Base-by-base conservation (phyloP, 2,797 vertebrate genomes). In the Mormyrops boulengeri region DNA sequence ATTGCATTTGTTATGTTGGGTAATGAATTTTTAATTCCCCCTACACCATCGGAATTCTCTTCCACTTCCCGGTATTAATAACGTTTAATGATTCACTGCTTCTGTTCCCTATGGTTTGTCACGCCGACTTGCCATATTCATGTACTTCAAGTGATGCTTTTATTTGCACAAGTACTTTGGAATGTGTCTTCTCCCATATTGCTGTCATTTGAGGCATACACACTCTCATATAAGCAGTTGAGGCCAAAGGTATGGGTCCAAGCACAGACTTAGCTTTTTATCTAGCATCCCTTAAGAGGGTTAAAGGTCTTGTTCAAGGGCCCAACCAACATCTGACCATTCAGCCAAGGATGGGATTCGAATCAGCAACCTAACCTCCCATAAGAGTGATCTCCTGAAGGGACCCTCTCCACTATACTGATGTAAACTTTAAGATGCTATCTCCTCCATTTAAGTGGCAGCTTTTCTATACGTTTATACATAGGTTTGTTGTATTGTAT, bases 11-110 rank as follows among this genome's bases (percentile, higher is more conserved):
- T 87, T 87, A 73, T 87, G 80, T 87, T 82, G 69, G 44, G 19
- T 53, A 89, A 89, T 89, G 47, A 57, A 77, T 88, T 88, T 90
- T 87, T 26, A 55, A 89, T 53, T 17, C 47, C 60, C 52, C 34
- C 11, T 26, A 86, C 12, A 26, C 55, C 53, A 55, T 55, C 60
- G 2, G 26, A 41, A 49, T 89, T 89, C 41, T 49, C 11, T 60
- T 80, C 55, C 38, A 11, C 82, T 57, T 66, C 55, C n/a, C 44
- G 53, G 55, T 50, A 44, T n/a, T 87, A 49, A 49, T 85, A 85
- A 84, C 66, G 30, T 73, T 73, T 84, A 84, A 41, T n/a, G 55
- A 85, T 82, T 57, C 49, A 41, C 41, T 19, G 11, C 22, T 11
- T 84, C 34, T 30, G 2, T 34, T 69, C 53, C 41, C 44, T 4